Conservation (phyloP, 2,888 invertebrate species). For the Gortyna flavago region DNA sequence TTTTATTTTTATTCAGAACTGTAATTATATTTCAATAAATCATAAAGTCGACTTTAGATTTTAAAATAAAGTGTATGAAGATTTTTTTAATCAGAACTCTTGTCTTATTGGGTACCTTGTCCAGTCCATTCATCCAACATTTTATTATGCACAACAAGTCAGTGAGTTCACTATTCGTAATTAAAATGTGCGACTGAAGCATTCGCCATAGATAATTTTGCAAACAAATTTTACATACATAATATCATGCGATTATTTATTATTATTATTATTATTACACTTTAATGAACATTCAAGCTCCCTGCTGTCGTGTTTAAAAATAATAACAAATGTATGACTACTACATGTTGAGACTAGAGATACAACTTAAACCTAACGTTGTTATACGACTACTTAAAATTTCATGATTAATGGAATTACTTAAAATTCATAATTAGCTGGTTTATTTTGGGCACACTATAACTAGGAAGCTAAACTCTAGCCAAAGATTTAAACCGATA, state of each 20-base stretch:
- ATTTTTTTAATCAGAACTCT: conserved; percentile 1
- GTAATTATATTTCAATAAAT: neutral
- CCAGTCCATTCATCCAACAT: conserved; percentile 56
- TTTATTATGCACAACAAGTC: conserved; percentile 72
- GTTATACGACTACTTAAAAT: conserved; percentile 68
- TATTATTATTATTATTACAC: conserved; percentile 39
- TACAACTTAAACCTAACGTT: conserved; percentile 80
- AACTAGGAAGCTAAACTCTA: conserved; percentile 61
- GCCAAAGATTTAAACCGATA: conserved; percentile 18
- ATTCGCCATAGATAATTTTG: conserved; percentile 73
- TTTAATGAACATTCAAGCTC: conserved; percentile 51
- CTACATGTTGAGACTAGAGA: conserved; percentile 86
- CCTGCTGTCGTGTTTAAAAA: conserved; percentile 60
- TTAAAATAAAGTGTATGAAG: neutral
- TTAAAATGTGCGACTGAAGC: conserved; percentile 85
- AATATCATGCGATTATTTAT: conserved; percentile 61
- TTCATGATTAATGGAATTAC: conserved; percentile 73
- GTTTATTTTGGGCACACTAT: conserved; percentile 70
- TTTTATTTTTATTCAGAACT: neutral
- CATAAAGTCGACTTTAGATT: neutral
- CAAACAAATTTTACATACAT: conserved; percentile 70
- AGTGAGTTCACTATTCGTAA: conserved; percentile 75
- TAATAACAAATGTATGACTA: conserved; percentile 84
- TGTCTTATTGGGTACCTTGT: conserved; percentile 56
- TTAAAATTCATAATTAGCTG: conserved; percentile 70